Percentiles rank a stretch among this genome's conserved stretches.
These are phyloP conservation scores for Cyrtonyx montezumae DNA, from an alignment of 2,113 vertebrate genomes.

Conservation along the genomic window DNA sequence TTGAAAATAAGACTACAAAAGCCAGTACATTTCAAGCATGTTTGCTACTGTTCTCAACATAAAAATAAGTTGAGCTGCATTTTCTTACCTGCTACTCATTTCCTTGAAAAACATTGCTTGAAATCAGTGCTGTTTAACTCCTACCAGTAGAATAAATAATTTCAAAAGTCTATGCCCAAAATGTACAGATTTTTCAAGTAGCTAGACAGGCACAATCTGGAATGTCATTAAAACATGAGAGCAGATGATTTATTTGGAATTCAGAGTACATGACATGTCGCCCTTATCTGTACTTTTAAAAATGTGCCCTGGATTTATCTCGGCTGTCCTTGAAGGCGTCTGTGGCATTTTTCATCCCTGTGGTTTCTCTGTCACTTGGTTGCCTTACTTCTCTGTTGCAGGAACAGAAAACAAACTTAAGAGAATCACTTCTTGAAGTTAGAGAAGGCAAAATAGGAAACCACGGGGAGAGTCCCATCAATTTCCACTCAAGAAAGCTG, in stretches of 20 bases:
- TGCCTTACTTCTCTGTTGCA: slow-evolving; percentile 35
- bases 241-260: not conserved
- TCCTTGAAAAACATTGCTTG: slow-evolving; percentile 2
- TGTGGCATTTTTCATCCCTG: not conserved
- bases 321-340: not conserved
- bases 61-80: slow-evolving; percentile 30
- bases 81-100: slow-evolving; percentile 42
- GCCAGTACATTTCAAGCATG: slow-evolving; percentile 70
- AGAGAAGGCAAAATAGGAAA: not conserved
- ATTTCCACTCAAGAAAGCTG: not conserved
- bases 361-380: not conserved
- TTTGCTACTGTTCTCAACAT: slow-evolving; percentile 32
- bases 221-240: not conserved
- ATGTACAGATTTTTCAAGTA: not conserved
- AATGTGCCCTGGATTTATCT: not conserved
- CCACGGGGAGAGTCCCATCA: not conserved
- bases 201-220: not conserved
- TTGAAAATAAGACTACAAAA: slow-evolving; percentile 80
- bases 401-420: not conserved
- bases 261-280: not conserved
- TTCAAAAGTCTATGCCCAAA: not conserved
- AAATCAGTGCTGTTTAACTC: slow-evolving; percentile 15
- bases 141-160: slow-evolving; percentile 10
- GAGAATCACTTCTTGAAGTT: not conserved
- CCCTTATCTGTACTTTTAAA: not conserved